Base-by-base conservation (phyloP, 2,797 vertebrate genomes). In the Selene dorsalis region DNA sequence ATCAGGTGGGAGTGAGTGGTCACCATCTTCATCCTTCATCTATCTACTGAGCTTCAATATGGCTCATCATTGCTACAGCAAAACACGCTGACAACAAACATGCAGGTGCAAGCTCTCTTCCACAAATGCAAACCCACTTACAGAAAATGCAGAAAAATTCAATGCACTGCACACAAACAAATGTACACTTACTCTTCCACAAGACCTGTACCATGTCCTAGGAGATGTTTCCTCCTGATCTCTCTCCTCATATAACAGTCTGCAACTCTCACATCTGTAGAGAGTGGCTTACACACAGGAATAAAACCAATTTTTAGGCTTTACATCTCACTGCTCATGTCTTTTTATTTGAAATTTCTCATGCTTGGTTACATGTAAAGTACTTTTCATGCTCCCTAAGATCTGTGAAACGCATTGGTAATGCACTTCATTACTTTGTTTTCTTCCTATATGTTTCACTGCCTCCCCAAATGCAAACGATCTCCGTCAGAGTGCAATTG, bases 161-260 rank as follows among this genome's bases (percentile, higher is more conserved):
- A 45, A 47, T 1, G 8, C 35, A 28, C 20, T 26, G 11, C 24
- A 5, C 2, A 2, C 24, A 45, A 47, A 58, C 28, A 50, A 18
- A 61, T 7, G 8, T 83, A 77, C 63, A 47, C 52, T 24, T 55
- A 35, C 5, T 47, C 47, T 77, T 85, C 84, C 69, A 47, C 24
- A 71, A 71, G 80, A 81, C 43, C 20, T 8, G 61, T 50, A 55
- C 24, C 6, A 53, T 75, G 75, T 70, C 62, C 48, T 73, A 20
- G 14, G 71, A 60, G 30, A 77, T 77, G 62, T 80, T 90, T 88
- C 20, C 24, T 80, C 61, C 73, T 82, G 60, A 83, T 86, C 53
- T 79, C 64, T 43, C 61, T 79, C 45, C 56, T 72, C 57, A 10
- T 76, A 45, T 20, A 26, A 61, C 56, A 69, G 30, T 69, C 62